Conservation (phyloP, 2,797 vertebrate genomes). For the Tamandua tetradactyla region DNA sequence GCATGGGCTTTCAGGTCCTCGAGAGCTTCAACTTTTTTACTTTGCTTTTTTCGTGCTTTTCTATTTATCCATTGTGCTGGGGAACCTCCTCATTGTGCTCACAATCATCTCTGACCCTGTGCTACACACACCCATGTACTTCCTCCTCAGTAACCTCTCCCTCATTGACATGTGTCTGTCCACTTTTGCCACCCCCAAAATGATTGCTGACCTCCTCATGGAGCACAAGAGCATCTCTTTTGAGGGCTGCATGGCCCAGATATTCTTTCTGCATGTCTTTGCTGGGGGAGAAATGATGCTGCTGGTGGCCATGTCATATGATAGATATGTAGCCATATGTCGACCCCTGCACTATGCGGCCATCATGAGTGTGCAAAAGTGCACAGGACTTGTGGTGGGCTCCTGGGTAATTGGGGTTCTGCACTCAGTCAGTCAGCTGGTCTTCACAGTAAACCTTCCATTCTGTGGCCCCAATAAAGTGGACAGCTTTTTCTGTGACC, state of each 20-base stretch:
- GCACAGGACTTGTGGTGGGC: background rate
- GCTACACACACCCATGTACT: slow-evolving; percentile 35
- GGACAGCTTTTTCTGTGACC: too few relatives aligned
- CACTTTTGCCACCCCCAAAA: slow-evolving; percentile 9
- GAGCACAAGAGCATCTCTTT: background rate
- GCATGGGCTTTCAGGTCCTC: background rate
- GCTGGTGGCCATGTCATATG: background rate
- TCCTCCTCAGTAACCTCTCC: too few relatives aligned
- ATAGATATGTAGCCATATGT: background rate
- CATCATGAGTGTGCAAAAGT: background rate
- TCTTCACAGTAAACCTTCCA: background rate
- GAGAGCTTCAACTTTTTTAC: background rate
- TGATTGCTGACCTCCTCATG: slow-evolving; percentile 1
- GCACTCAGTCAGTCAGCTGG: background rate
- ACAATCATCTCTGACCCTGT: background rate
- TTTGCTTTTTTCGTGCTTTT: background rate
- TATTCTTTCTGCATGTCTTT: slow-evolving; percentile 43
- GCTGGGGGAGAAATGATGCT: slow-evolving; percentile 8
- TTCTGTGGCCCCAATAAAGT: background rate
- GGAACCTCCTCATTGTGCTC: slow-evolving; percentile 30
- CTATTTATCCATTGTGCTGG: background rate
- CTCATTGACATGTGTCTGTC: background rate
- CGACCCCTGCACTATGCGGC: slow-evolving; percentile 11
- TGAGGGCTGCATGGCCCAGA: background rate
- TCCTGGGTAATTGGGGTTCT: slow-evolving; percentile 2